Percentiles rank a stretch among this genome's conserved stretches.
Conservation (phyloP, 2,888 invertebrate genomes). For the Elegia similella region DNA sequence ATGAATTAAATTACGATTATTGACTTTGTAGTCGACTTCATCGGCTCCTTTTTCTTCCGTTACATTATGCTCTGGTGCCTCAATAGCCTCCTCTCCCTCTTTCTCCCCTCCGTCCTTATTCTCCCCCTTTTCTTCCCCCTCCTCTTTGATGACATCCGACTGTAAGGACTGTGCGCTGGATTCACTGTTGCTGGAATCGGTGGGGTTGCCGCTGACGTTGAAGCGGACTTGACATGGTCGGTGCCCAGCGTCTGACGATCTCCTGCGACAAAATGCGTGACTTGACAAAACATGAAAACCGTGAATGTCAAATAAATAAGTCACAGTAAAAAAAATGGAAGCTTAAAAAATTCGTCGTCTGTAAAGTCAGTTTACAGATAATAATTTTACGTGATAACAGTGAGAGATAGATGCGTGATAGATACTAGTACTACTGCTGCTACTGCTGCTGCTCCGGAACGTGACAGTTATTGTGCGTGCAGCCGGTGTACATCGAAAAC, state of each 20-base stretch:
- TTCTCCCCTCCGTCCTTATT: conserved; percentile 26
- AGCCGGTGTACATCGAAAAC: too few species aligned
- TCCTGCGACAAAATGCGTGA: conserved; percentile 33
- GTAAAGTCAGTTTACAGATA: too few species aligned
- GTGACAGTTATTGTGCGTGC: too few species aligned
- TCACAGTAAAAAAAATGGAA: too few species aligned
- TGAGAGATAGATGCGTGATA: too few species aligned
- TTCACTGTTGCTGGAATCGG: conserved; percentile 61
- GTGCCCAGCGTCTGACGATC: conserved; percentile 40
- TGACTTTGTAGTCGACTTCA: conserved; percentile 17
- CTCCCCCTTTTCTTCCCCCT: conserved; percentile 16
- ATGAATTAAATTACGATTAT: not conserved
- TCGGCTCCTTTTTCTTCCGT: conserved; percentile 18
- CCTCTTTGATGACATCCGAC: conserved; percentile 38
- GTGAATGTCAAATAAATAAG: too few species aligned
- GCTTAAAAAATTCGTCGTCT: too few species aligned
- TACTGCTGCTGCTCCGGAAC: too few species aligned
- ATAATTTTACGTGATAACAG: too few species aligned
- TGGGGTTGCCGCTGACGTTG: conserved; percentile 43
- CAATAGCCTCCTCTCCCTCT: conserved; percentile 16
- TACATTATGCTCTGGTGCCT: conserved; percentile 16
- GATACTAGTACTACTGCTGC: too few species aligned
- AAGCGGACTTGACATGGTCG: conserved; percentile 56
- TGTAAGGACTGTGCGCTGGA: conserved; percentile 47
- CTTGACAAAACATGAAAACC: too few species aligned